These are phyloP conservation scores for Spea bombifrons DNA, from an alignment of 2,113 vertebrate genomes.

Conservation along the genomic window DNA sequence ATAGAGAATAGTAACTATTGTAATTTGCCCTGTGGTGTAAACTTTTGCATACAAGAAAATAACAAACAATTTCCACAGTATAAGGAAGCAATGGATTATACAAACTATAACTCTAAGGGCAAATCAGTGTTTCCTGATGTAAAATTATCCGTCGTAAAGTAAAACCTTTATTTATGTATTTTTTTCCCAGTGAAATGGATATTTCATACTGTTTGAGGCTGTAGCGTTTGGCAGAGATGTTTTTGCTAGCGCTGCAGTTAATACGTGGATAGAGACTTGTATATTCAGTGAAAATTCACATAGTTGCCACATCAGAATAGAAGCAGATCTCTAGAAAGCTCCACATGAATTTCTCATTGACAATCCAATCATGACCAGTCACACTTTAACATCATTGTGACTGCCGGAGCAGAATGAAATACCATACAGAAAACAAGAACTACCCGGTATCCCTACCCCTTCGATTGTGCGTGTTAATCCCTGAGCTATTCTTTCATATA, in stretches of 20 bases:
- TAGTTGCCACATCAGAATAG: conserved; percentile 29
- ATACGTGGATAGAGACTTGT: not conserved
- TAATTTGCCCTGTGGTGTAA: no score
- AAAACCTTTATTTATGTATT: no score
- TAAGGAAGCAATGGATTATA: no score
- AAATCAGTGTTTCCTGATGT: no score
- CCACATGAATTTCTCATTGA: not conserved
- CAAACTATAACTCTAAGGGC: no score
- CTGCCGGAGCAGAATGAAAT: not conserved
- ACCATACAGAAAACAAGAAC: not conserved
- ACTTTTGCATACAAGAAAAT: no score
- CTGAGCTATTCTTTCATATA: not conserved
- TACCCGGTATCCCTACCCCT: not conserved
- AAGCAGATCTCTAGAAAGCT: conserved; percentile 1
- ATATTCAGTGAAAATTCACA: conserved; percentile 16
- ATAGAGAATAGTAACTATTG: no score
- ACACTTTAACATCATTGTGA: conserved; percentile 20
- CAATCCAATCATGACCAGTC: conserved; percentile 17
- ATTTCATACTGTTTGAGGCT: not conserved
- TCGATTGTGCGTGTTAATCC: conserved; percentile 13
- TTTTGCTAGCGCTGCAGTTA: conserved; percentile 12
- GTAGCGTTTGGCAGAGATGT: conserved; percentile 10
- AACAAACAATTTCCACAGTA: no score
- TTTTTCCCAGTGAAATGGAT: not conserved
- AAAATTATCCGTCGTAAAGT: no score